Base-by-base conservation (phyloP, 2,113 vertebrate species). In the Aspidoscelis tigris region DNA sequence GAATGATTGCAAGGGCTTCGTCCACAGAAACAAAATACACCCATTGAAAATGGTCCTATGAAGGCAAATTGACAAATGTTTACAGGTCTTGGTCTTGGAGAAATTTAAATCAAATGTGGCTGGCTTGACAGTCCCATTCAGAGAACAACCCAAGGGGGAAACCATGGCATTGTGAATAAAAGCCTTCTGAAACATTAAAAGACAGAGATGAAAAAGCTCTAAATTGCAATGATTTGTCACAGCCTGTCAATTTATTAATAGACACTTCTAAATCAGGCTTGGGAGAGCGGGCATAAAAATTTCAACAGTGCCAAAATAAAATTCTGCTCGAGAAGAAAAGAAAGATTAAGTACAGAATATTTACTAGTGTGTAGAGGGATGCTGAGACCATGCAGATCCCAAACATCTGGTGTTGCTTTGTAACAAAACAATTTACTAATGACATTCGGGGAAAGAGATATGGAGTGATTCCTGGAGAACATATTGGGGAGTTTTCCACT, bases 181-280 rank as follows among this genome's bases (percentile, higher is more conserved):
- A 93, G 86, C 70, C 73, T 82, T 85, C 44, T 88, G 83, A 88
- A 93, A 87, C 81, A 80, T 75, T 91, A 88, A 91, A 93, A 91
- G 80, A 79, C 55, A 80, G 66, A 87, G 89, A 89, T 91, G 80
- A 75, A 89, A 90, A 89, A 88, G 58, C 84, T 91, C 55, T 89
- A 83, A 90, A 91, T 93, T 92, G 85, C 79, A 39, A 68, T 76
- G 64, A 83, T 0, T 0, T 89, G 88, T 90, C 90, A 92, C 77
- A 93, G 86, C 73, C 84, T 91, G 90, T 89, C 92, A 94, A 8
- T 94, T 91, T 93, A 91, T 93, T 91, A 92, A 81, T 70, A 85
- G 86, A 81, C 86, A 84, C 66, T 93, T 88, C 84, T 92, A 93
- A 92, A 91, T 91, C 81, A 86, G 81, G 79, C 33, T 88, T 50